Percentiles rank a stretch among this genome's conserved stretches.
phyloP scores from a whole-genome alignment of 2,888 invertebrate genomes.

The Pterobdella sp. region DNA sequence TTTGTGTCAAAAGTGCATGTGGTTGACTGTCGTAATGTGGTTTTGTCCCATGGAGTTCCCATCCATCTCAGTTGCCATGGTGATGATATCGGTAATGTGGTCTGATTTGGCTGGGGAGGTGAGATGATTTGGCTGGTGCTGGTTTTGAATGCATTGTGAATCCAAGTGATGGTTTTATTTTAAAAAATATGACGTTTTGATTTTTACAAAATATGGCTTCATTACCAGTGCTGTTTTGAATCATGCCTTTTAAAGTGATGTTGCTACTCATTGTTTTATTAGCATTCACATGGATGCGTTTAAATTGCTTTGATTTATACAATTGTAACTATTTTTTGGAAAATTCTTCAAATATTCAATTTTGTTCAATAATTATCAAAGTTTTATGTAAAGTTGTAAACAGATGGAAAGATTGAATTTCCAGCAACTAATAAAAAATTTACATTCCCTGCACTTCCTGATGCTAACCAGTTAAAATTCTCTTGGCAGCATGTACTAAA shows the following conservation, averaged over 20 bases:
- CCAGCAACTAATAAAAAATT: conserved; percentile 44
- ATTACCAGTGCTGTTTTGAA: too few relatives aligned
- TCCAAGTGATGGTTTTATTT: too few relatives aligned
- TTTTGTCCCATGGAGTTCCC: neutral
- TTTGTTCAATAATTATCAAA: neutral
- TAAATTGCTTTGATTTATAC: too few relatives aligned
- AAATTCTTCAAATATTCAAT: neutral
- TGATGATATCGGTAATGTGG: neutral
- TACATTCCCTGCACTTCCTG: conserved; percentile 37
- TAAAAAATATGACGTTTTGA: too few relatives aligned
- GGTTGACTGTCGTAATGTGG: neutral
- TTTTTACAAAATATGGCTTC: too few relatives aligned
- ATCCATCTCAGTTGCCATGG: neutral
- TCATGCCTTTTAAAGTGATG: too few relatives aligned
- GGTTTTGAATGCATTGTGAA: neutral
- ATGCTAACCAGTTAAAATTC: conserved; percentile 48
- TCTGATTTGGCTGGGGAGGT: neutral
- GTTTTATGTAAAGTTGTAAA: conserved; percentile 35
- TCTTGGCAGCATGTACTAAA: conserved; percentile 39
- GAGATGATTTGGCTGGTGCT: neutral
- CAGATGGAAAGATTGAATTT: conserved; percentile 42
- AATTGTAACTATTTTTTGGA: too few relatives aligned
- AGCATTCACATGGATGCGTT: too few relatives aligned
- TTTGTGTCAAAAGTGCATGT: conserved; percentile 1
- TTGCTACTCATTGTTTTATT: too few relatives aligned